Percentiles rank a stretch among this genome's conserved stretches.
phyloP scores from a whole-genome alignment of 2,797 vertebrate genomes.

The Rhinella marina region DNA sequence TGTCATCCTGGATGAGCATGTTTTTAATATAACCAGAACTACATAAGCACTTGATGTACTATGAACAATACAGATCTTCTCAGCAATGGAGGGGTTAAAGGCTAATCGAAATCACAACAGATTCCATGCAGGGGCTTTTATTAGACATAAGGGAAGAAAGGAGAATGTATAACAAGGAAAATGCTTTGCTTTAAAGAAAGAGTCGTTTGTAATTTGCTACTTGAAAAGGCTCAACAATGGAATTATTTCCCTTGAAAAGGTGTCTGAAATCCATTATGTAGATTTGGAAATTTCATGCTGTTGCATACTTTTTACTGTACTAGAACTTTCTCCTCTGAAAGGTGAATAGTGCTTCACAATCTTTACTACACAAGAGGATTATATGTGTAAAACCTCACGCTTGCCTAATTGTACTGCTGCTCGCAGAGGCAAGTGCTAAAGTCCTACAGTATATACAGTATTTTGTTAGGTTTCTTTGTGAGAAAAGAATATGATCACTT shows the following conservation, averaged over 20 bases:
- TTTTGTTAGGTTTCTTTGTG: too few species aligned
- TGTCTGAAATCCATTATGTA: constrained; percentile 52
- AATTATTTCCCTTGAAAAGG: constrained; percentile 39
- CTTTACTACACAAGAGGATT: not conserved
- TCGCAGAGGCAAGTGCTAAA: not conserved
- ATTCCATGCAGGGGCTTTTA: constrained; percentile 47
- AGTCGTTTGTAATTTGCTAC: constrained; percentile 52
- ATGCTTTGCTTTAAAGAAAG: not conserved
- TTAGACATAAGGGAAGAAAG: constrained; percentile 26
- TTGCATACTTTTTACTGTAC: constrained; percentile 22
- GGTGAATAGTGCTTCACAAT: not conserved
- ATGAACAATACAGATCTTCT: not conserved
- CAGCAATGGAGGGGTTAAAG: constrained; percentile 21
- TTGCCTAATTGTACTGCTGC: not conserved
- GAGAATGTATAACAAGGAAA: constrained; percentile 51
- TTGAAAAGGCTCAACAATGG: constrained; percentile 36
- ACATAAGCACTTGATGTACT: not conserved
- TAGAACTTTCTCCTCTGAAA: constrained; percentile 28
- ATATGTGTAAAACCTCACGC: not conserved
- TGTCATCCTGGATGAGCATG: not conserved
- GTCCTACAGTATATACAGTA: too few species aligned
- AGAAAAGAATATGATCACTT: too few species aligned
- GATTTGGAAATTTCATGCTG: constrained; percentile 44
- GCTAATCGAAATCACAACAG: constrained; percentile 18
- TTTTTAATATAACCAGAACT: constrained; percentile 41